These are phyloP conservation scores for Leucania comma DNA, from an alignment of 2,888 invertebrate species.

Conservation along the genomic window DNA sequence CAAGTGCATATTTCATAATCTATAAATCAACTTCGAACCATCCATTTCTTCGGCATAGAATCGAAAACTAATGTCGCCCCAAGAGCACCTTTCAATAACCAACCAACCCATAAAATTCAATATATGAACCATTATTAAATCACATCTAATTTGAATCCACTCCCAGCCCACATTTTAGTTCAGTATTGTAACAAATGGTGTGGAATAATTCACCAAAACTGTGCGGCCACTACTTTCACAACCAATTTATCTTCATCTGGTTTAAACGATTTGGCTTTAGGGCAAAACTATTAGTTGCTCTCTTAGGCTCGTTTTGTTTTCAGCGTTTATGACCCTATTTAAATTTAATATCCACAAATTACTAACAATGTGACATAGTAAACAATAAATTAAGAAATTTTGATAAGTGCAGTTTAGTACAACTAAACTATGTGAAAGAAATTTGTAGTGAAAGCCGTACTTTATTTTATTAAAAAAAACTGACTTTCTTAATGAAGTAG, in stretches of 20 bases:
- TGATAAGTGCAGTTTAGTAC: too few species aligned
- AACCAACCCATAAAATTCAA: background rate
- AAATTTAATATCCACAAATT: too few species aligned
- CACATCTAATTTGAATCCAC: background rate
- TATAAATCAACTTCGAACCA: background rate
- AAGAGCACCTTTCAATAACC: background rate
- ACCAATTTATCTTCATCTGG: conserved; percentile 74
- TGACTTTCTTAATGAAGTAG: too few species aligned
- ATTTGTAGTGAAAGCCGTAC: too few species aligned
- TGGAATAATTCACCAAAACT: conserved; percentile 48
- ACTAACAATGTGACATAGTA: too few species aligned
- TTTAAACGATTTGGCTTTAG: conserved; percentile 11
- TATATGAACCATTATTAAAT: background rate
- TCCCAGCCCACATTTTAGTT: conserved; percentile 17
- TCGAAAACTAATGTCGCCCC: too few species aligned
- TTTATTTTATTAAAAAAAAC: too few species aligned
- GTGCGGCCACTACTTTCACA: conserved; percentile 59
- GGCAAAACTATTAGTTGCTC: background rate
- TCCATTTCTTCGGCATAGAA: background rate
- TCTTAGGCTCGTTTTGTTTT: background rate
- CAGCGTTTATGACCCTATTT: too few species aligned
- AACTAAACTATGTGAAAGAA: too few species aligned
- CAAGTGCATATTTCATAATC: background rate
- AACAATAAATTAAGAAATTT: too few species aligned
- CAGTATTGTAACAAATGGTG: conserved; percentile 45